Percentiles rank a stretch among this genome's conserved stretches.
These are phyloP conservation scores for Tachycineta bicolor DNA, from an alignment of 2,113 vertebrate genomes.

Conservation along the genomic window DNA sequence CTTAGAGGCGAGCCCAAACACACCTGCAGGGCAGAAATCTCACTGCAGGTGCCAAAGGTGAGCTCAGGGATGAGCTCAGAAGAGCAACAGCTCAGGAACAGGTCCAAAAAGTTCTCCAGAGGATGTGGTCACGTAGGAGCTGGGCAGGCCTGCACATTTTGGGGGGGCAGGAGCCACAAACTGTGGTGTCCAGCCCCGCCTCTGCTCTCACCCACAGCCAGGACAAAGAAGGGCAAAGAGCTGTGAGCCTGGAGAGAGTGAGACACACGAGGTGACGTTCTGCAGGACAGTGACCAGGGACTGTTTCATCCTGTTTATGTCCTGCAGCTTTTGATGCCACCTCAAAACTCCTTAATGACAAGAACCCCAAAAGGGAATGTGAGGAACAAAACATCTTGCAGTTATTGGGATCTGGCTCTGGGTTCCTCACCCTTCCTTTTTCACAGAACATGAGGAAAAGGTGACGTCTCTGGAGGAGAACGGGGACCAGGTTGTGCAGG, in stretches of 20 bases:
- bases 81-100: neutral
- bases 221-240: neutral
- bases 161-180: neutral
- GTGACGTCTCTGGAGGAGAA: neutral
- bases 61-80: conserved; percentile 61
- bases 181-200: neutral
- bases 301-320: neutral
- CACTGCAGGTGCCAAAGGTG: conserved; percentile 43
- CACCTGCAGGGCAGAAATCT: neutral
- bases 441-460: neutral
- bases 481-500: neutral
- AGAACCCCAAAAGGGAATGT: neutral
- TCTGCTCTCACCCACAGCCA: neutral
- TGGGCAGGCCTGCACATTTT: neutral
- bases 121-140: neutral
- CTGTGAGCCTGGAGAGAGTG: neutral
- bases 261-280: fast-evolving
- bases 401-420: neutral
- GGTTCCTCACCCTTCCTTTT: neutral
- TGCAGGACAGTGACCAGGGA: neutral
- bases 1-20: neutral
- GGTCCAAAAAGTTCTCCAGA: neutral
- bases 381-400: neutral
- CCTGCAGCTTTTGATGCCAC: neutral
- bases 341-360: neutral